These are phyloP conservation scores for Sphaerodactylus townsendi DNA, from an alignment of 2,113 vertebrate species.

Conservation along the genomic window DNA sequence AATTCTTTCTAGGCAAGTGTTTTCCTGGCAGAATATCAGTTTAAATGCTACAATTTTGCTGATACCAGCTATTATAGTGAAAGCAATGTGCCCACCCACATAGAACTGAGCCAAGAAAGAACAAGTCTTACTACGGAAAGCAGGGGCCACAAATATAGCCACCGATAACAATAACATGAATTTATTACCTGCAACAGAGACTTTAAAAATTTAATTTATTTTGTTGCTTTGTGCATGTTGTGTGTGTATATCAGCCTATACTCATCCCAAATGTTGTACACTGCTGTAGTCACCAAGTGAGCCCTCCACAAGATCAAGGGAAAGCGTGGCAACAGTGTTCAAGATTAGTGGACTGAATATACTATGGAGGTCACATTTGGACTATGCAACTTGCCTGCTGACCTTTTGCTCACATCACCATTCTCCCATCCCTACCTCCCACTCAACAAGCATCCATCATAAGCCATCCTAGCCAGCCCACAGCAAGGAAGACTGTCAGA, in stretches of 20 bases:
- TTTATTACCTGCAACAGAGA: no score
- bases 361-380: not conserved
- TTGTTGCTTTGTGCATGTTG: no score
- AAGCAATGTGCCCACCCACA: not conserved
- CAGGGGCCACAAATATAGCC: no score
- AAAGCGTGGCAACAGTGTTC: not conserved
- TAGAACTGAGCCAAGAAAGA: not conserved
- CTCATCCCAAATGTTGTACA: not conserved
- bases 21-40: not conserved
- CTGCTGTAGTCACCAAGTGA: not conserved
- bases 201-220: no score
- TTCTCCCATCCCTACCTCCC: accelerated
- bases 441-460: not conserved
- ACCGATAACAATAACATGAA: not conserved
- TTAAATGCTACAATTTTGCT: not conserved
- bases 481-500: no score
- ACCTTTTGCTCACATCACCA: no score
- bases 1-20: not conserved
- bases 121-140: no score
- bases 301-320: not conserved
- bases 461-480: no score
- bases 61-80: not conserved
- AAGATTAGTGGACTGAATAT: not conserved
- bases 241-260: no score
- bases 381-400: not conserved